Percentiles rank a stretch among this genome's conserved stretches.
Conservation (phyloP, 1,140 invertebrate genomes). For the Heliconius congener region DNA sequence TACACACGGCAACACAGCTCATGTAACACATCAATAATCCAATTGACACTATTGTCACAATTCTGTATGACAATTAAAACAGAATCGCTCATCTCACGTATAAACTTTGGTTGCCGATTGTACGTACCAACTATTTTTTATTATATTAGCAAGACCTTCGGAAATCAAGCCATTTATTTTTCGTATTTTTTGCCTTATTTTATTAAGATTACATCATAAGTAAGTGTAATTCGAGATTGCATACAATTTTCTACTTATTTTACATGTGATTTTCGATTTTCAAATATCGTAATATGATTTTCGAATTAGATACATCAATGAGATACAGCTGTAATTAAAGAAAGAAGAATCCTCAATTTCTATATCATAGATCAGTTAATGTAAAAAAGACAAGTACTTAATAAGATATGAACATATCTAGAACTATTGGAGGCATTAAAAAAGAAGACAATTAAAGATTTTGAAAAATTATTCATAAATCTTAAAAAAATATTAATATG, state of each 20-base stretch:
- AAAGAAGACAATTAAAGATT: too few species aligned
- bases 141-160: conserved; percentile 44
- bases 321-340: background rate
- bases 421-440: too few species aligned
- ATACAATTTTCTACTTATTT: background rate
- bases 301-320: background rate
- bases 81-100: conserved; percentile 28
- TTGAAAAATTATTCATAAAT: too few species aligned
- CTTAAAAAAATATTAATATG: too few species aligned
- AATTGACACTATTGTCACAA: conserved; percentile 37
- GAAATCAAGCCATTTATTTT: conserved; percentile 16
- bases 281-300: too few species aligned
- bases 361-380: background rate
- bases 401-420: too few species aligned
- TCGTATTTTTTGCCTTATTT: background rate
- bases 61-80: conserved; percentile 28
- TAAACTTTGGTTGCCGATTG: conserved; percentile 46
- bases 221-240: background rate
- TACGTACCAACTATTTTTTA: conserved; percentile 56
- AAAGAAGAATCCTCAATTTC: background rate
- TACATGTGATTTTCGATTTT: too few species aligned
- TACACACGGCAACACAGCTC: conserved; percentile 51
- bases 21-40: conserved; percentile 33
- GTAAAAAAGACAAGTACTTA: too few species aligned
- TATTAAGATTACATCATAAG: background rate